These are phyloP conservation scores for Ormia ochracea DNA, from an alignment of 2,888 invertebrate genomes.

Conservation along the genomic window DNA sequence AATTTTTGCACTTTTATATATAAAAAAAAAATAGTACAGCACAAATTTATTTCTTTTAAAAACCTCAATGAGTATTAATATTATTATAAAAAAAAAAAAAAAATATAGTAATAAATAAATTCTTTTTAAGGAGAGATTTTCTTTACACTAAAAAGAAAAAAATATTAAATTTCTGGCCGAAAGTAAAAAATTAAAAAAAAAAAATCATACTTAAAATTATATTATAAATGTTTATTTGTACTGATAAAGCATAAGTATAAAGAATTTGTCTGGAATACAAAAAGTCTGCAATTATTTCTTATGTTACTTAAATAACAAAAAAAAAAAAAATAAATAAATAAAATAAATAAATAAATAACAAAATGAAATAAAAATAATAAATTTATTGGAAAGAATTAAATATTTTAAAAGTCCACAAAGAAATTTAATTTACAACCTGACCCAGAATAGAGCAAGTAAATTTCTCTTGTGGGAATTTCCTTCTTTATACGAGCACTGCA, in stretches of 20 bases:
- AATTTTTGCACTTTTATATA: slow-evolving; percentile 52
- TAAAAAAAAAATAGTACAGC: slow-evolving; percentile 26
- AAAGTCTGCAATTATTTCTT: slow-evolving; percentile 69
- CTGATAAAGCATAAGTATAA: slow-evolving; percentile 61
- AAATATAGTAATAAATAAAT: slow-evolving; percentile 6
- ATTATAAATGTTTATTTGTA: slow-evolving; percentile 56
- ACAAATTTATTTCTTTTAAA: slow-evolving; percentile 37
- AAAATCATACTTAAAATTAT: not conserved
- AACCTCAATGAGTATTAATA: slow-evolving; percentile 14
- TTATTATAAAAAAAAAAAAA: not conserved
- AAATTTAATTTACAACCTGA: not conserved
- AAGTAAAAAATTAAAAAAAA: not conserved
- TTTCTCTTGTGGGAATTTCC: too few species aligned
- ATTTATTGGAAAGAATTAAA: not conserved
- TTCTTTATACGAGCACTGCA: too few species aligned
- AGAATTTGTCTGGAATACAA: slow-evolving; percentile 63
- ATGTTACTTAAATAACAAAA: slow-evolving; percentile 58
- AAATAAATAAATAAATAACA: slow-evolving; percentile 31
- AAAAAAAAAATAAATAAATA: not conserved
- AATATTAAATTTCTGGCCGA: not conserved
- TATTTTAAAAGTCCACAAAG: not conserved
- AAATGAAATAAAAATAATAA: not conserved
- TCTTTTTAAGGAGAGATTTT: slow-evolving; percentile 57
- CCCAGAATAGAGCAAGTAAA: too few species aligned
- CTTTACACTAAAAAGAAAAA: not conserved